These are phyloP conservation scores for Protonemura montana DNA, from an alignment of 2,888 invertebrate genomes.

Conservation along the genomic window DNA sequence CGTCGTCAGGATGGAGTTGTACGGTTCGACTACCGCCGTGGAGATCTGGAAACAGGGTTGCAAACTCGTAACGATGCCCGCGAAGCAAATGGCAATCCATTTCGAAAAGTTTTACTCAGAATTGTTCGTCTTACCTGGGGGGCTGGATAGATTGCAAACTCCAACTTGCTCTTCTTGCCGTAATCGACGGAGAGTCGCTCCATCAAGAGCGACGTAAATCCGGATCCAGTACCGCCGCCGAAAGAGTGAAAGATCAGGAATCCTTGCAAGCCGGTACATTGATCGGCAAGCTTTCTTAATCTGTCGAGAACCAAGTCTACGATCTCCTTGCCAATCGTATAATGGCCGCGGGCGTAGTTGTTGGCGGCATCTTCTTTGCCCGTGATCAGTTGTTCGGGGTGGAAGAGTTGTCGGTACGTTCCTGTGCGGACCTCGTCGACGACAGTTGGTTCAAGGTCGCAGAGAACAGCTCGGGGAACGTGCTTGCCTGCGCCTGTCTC, in stretches of 20 bases:
- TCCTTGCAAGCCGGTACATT: constrained; percentile 66
- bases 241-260: constrained; percentile 94
- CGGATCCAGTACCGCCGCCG: constrained; percentile 65
- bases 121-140: constrained; percentile 57
- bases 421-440: constrained; percentile 88
- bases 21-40: constrained; percentile 85
- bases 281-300: constrained; percentile 65
- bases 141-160: constrained; percentile 69
- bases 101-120: neutral
- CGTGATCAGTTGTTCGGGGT: constrained; percentile 45
- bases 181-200: constrained; percentile 68
- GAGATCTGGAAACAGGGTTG: constrained; percentile 67
- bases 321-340: constrained; percentile 70
- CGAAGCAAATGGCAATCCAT: neutral
- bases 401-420: constrained; percentile 77
- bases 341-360: constrained; percentile 69
- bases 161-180: constrained; percentile 68
- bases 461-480: constrained; percentile 92
- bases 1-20: constrained; percentile 92
- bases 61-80: constrained; percentile 2
- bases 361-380: constrained; percentile 47
- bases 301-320: constrained; percentile 66
- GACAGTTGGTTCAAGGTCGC: constrained; percentile 96
- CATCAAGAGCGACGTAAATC: constrained; percentile 68
- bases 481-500: constrained; percentile 97